Evolutionary conservation across 2,797 vertebrate genomes (phyloP).

Genomic region (Heteromormyrus szaboi): DNA sequence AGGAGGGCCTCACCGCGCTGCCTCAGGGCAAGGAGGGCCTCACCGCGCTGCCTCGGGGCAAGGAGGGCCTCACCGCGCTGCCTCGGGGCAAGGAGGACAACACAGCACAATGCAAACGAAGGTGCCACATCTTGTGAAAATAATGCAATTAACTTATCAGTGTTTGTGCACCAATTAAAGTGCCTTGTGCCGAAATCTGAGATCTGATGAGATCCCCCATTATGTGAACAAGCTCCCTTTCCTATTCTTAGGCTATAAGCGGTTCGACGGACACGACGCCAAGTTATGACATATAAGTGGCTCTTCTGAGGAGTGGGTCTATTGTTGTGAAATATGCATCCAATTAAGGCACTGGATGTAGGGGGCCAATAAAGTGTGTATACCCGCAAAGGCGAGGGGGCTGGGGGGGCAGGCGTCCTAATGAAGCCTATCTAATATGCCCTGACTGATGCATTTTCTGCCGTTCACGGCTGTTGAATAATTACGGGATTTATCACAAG

Average conservation of each 20-base stretch:
- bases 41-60: neutral
- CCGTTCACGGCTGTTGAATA: conserved; percentile 82
- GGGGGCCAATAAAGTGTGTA: conserved; percentile 95
- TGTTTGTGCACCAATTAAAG: conserved; percentile 15
- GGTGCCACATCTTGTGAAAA: conserved; percentile 12
- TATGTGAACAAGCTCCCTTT: conserved; percentile 46
- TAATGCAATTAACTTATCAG: conserved; percentile 27
- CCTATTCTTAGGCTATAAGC: conserved; percentile 40
- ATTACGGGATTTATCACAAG: conserved; percentile 91
- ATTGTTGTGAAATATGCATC: conserved; percentile 95
- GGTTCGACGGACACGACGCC: conserved; percentile 65
- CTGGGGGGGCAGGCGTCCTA: conserved; percentile 65
- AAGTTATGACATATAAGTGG: conserved; percentile 82
- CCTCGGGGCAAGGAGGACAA: neutral
- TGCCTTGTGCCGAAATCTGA: conserved; percentile 29
- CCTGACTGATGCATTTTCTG: conserved; percentile 93
- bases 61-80: neutral
- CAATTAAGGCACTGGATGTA: conserved; percentile 98
- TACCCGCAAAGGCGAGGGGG: conserved; percentile 75
- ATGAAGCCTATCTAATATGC: conserved; percentile 96
- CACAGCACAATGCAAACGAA: conserved; percentile 8
- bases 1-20: neutral
- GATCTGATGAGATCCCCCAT: conserved; percentile 41
- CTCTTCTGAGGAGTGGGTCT: conserved; percentile 81
- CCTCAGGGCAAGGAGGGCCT: neutral